These are phyloP conservation scores for Smittia sp. DNA, from an alignment of 2,888 invertebrate species.

Conservation along the genomic window DNA sequence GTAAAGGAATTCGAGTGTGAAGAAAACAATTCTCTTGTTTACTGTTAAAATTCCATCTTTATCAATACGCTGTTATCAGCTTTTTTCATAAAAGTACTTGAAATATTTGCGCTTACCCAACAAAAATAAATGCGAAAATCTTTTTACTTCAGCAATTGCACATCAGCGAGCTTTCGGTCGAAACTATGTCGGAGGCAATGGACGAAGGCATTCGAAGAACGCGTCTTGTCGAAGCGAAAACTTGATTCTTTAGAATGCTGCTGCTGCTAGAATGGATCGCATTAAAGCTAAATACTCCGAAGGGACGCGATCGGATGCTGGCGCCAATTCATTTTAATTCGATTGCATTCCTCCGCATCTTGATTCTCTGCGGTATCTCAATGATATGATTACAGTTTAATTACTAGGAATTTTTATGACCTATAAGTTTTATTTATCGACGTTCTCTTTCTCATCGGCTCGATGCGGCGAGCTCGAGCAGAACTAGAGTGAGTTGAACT, in stretches of 20 bases:
- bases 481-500: neutral
- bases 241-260: neutral
- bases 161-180: neutral
- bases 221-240: neutral
- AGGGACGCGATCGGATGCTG: constrained; percentile 23
- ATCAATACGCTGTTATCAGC: constrained; percentile 21
- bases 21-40: neutral
- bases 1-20: neutral
- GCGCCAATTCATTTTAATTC: constrained; percentile 39
- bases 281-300: neutral
- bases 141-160: neutral
- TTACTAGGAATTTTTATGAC: constrained; percentile 6
- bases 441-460: constrained; percentile 4
- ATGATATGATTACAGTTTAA: constrained; percentile 41
- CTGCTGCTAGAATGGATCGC: constrained; percentile 16
- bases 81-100: constrained; percentile 6
- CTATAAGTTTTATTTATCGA: constrained; percentile 18
- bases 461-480: neutral
- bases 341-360: constrained; percentile 40
- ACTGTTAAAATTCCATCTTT: constrained; percentile 11
- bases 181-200: constrained; percentile 29
- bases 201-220: neutral
- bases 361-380: constrained; percentile 24
- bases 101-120: constrained; percentile 6
- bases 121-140: constrained; percentile 14